Evolutionary conservation across 2,797 vertebrate genomes (phyloP), one percentile per base, ranked within the genome.

Genomic region (Eutrigla gurnardus): DNA sequence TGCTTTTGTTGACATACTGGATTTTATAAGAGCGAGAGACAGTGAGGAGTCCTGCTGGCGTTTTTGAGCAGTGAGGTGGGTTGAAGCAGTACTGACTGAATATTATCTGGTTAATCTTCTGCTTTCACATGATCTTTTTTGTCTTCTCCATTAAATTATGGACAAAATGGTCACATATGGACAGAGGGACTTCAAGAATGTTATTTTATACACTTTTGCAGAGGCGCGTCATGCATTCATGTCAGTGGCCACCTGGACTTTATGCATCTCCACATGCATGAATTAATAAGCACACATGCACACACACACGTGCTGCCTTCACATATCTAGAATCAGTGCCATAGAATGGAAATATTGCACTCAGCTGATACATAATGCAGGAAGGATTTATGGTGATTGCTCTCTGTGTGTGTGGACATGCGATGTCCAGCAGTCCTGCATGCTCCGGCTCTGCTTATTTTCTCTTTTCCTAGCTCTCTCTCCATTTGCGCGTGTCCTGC

Each of bases 351-450:
- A 65, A 46, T 39, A 45, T 62, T 74, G 14, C 76, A 42, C 57
- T 52, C 42, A 59, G 43, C 72, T 83, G 73, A 77, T 83, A 42
- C 71, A 80, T 84, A 80, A 82, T 86, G 70, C 74, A 88, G 59
- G 80, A 73, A 80, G 77, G 86, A 86, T 87, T 88, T 88, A 83
- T 83, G 70, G 32, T 86, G 77, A 87, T 80, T 82, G 60, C 66
- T 79, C 69, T 88, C 76, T 88, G 83, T 72, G 37, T 14, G 54
- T 33, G 36, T 40, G 70, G 54, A 32, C 59, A 84, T 66, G 61
- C 80, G 73, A 75, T 81, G 79, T 83, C 81, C 83, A 81, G 69
- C 58, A 36, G 12, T 69, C 52, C 62, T 49, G 42, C 57, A 25
- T 55, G 46, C 65, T 73, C 32, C 5, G 39, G 35, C 72, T 61